Base-by-base conservation (phyloP, 2,113 vertebrate species). In the Zootoca vivipara region DNA sequence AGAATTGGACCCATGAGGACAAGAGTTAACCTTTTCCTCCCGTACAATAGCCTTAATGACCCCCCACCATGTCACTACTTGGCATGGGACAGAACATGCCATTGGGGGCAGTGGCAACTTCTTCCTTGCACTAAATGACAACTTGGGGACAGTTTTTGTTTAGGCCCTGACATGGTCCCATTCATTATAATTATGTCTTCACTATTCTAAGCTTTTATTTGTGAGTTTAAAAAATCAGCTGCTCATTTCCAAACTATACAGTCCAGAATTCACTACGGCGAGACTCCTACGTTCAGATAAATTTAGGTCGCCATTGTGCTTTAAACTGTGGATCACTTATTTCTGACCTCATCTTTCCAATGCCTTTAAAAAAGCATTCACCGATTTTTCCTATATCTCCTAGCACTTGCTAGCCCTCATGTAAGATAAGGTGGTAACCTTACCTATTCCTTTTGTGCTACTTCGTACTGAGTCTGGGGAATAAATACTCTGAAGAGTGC, bases 391-490 rank as follows among this genome's bases (percentile, higher is more conserved):
- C 22, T n/a, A 85, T 15, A 78, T 79, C 62, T 64, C 56, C 72
- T 9, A 79, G 58, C 15, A 30, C 5, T 77, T 86, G 62, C 40
- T 20, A 33, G 10, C 7, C 62, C 52, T 83, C 15, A 56, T 22
- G 18, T 70, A 69, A 89, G 42, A 89, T 67, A 58, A 82, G 64
- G 70, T 30, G 26, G 58, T 69, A 86, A 74, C 22, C 28, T 82
- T 33, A 85, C 28, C n/a, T 58, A 40, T 78, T 77, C 72, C 58
- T 42, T 67, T 86, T 82, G 78, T 86, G 64, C 4, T 70, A 3
- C 33, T 69, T 69, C 80, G 62, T 33, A 42, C 28, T 40, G 70
- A 75, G 16, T 56, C 38, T 18, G 30, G 42, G 33, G 35, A 83
- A 42, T 58, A 85, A 83, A 42, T 58, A 85, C 1, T 16, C 46